These are phyloP conservation scores for Phylloscopus collybita DNA, from an alignment of 2,797 vertebrate genomes.

Conservation along the genomic window DNA sequence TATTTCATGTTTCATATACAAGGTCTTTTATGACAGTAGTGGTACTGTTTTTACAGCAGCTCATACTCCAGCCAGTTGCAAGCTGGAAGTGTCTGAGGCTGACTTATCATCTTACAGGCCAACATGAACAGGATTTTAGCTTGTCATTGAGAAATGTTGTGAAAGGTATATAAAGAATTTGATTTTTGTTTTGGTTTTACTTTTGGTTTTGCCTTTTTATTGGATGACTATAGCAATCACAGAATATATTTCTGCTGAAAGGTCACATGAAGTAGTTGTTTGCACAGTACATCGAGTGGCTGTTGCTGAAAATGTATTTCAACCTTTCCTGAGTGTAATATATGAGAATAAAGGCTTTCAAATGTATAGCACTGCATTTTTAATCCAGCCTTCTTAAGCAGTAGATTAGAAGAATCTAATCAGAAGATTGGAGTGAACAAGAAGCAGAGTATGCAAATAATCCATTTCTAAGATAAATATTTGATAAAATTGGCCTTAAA, in stretches of 20 bases:
- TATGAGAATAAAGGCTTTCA: background rate
- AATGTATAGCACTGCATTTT: slow-evolving; percentile 24
- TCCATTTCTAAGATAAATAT: background rate
- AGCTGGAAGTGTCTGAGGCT: background rate
- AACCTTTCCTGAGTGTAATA: background rate
- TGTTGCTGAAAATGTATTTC: slow-evolving; percentile 16
- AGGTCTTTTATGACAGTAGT: background rate
- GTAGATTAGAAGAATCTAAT: background rate
- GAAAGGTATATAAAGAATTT: background rate
- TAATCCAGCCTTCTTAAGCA: background rate
- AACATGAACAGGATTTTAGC: background rate
- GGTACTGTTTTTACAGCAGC: background rate
- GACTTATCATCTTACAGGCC: background rate
- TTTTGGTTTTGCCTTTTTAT: background rate
- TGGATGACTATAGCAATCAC: background rate
- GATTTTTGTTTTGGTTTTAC: background rate
- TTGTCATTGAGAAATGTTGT: background rate
- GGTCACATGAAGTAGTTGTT: background rate
- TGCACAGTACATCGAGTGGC: background rate
- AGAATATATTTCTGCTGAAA: slow-evolving; percentile 11
- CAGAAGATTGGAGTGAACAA: slow-evolving; percentile 12
- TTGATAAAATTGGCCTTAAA: slow-evolving; percentile 23
- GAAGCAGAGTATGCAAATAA: background rate
- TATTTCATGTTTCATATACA: background rate
- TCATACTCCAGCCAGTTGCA: background rate